Evolutionary conservation across 2,797 vertebrate genomes (phyloP).

Genomic region (Pipistrellus kuhlii): DNA sequence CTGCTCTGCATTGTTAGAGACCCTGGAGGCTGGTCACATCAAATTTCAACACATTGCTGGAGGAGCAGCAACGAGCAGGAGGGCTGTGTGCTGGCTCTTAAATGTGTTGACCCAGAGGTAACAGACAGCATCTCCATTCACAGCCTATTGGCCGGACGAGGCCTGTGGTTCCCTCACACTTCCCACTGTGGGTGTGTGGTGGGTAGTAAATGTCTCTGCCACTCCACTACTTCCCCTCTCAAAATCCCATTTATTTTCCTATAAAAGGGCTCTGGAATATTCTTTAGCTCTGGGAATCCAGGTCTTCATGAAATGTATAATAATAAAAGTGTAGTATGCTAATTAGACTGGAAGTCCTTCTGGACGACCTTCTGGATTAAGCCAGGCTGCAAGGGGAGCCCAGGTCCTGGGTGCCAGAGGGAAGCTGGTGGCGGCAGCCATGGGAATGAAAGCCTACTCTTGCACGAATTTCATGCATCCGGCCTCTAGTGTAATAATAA

Average conservation of each 20-base stretch:
- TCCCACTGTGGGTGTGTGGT: not conserved
- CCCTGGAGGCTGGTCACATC: not conserved
- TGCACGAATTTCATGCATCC: too few relatives aligned
- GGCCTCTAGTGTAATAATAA: not conserved
- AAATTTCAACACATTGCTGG: not conserved
- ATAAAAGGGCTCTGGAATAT: not conserved
- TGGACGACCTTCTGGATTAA: too few relatives aligned
- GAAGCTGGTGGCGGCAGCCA: too few relatives aligned
- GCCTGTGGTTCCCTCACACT: not conserved
- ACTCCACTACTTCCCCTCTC: not conserved
- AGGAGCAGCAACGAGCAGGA: not conserved
- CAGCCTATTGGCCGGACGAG: not conserved
- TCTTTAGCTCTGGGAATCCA: conserved; percentile 10
- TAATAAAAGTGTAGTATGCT: too few relatives aligned
- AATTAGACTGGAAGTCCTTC: not conserved
- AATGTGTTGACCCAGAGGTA: not conserved
- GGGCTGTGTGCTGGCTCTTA: not conserved
- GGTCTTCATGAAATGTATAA: not conserved
- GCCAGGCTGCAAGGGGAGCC: too few relatives aligned
- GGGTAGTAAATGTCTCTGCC: not conserved
- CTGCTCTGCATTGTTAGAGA: not conserved
- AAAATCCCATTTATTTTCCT: not conserved
- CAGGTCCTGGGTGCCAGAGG: too few relatives aligned
- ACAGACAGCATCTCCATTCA: not conserved
- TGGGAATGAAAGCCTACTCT: too few relatives aligned